Percentiles rank a stretch among this genome's conserved stretches.
Evolutionary conservation across 2,888 invertebrate genomes (phyloP).

Genomic region (Lasius fuliginosus): DNA sequence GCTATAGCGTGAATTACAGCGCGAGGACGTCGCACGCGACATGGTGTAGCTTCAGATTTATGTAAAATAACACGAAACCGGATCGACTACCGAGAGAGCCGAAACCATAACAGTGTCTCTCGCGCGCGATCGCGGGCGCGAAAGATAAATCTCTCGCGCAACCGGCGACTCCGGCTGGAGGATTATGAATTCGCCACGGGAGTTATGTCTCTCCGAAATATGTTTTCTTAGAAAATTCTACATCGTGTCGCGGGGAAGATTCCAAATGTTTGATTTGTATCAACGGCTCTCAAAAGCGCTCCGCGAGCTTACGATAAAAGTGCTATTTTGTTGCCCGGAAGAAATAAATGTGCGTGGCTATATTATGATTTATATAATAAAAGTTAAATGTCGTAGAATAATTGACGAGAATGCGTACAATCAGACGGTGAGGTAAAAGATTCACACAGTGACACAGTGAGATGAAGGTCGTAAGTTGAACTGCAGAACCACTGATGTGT

Average conservation of each 20-base stretch:
- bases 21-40: conserved; percentile 47
- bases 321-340: background rate
- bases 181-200: conserved; percentile 63
- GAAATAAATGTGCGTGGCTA: background rate
- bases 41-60: conserved; percentile 62
- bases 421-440: background rate
- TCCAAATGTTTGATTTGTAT: conserved; percentile 29
- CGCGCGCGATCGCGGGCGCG: conserved; percentile 28
- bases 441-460: background rate
- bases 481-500: background rate
- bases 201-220: conserved; percentile 59
- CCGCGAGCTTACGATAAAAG: background rate
- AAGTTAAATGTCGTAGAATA: background rate
- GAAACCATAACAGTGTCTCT: conserved; percentile 73
- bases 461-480: background rate
- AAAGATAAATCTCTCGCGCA: conserved; percentile 60
- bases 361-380: background rate
- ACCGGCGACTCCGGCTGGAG: conserved; percentile 54
- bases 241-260: conserved; percentile 12
- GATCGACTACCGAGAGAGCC: conserved; percentile 31
- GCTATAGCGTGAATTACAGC: conserved; percentile 52
- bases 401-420: background rate
- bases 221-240: conserved; percentile 56
- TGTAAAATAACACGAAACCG: conserved; percentile 66
- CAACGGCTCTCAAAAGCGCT: conserved; percentile 3